Evolutionary conservation across 2,888 invertebrate species (phyloP), one percentile per base, ranked within the genome.

Genomic region (Pantelozetes paolii): DNA sequence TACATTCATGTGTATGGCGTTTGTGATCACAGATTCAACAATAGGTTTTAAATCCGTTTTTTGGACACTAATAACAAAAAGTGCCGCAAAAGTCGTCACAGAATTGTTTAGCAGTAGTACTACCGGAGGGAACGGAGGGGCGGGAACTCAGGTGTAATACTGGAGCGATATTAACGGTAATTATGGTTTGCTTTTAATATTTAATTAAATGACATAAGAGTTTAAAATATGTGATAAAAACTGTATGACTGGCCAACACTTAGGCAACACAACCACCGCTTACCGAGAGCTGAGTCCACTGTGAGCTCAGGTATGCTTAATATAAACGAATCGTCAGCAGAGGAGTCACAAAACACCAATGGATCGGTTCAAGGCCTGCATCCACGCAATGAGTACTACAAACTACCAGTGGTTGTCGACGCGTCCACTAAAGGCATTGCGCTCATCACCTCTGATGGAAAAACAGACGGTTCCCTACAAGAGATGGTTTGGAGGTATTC

Each of bases 401-500:
- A 73, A 42, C 23, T 73, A 15, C 73, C 73, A 20, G 69, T 73
- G 15, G 69, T 73, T 50, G 73, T 73, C 30, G 73, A 73, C 45
- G 69, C 32, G 26, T 45, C 42, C 42, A 69, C 69, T 45, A 48
- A 42, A 42, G 69, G 69, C 48, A 73, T 73, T 32, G 67, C 73
- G 36, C 67, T 73, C 45, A 73, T 73, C 67, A 73, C 73, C 13
- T 40, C 73, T 30, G 73, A 73, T 57, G 67, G 67, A n/a, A 73
- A 73, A 20, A n/a, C 36, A 40, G 73, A 69, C 32, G 32, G 40
- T 23, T 8, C 73, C 0, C 30, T 73, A 23, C 73, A 73, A 30
- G 73, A 73, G 26, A 73, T 73, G 73, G 73, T 73, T 26, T 73
- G 73, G 73, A 73, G 73, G 73, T 73, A 57, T 57, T 42, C 36